phyloP scores from a whole-genome alignment of 2,888 invertebrate genomes.

The Tineola bisselliella region DNA sequence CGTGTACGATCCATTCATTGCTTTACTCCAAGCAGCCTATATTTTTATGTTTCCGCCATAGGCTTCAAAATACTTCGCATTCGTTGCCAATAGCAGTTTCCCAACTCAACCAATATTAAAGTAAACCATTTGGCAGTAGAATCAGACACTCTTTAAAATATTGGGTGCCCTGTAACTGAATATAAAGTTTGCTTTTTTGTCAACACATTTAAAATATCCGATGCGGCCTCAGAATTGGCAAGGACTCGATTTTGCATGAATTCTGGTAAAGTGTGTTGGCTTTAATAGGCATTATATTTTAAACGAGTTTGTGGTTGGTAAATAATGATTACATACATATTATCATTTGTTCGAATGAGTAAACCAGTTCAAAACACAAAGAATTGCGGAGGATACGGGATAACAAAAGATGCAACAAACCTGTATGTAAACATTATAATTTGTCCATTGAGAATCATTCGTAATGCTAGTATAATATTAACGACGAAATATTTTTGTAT shows the following conservation, averaged over 20 bases:
- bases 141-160: constrained; percentile 30
- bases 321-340: background rate
- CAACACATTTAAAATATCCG: constrained; percentile 29
- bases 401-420: constrained; percentile 4
- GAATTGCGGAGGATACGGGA: background rate
- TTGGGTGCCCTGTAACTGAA: constrained; percentile 32
- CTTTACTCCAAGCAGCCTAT: constrained; percentile 6
- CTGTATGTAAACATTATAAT: background rate
- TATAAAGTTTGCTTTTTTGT: constrained; percentile 35
- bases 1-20: constrained; percentile 15
- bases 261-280: background rate
- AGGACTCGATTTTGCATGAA: constrained; percentile 31
- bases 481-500: constrained; percentile 9
- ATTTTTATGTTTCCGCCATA: constrained; percentile 37
- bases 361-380: background rate
- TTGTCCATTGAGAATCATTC: background rate
- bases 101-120: constrained; percentile 47
- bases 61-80: constrained; percentile 22
- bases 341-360: background rate
- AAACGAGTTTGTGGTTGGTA: background rate
- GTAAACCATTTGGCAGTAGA: constrained; percentile 53
- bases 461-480: background rate
- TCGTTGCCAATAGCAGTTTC: constrained; percentile 35
- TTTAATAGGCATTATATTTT: background rate
- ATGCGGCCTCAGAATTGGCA: constrained; percentile 31